Base-by-base conservation (phyloP, 2,113 vertebrate species). In the Amphilophus citrinellus region DNA sequence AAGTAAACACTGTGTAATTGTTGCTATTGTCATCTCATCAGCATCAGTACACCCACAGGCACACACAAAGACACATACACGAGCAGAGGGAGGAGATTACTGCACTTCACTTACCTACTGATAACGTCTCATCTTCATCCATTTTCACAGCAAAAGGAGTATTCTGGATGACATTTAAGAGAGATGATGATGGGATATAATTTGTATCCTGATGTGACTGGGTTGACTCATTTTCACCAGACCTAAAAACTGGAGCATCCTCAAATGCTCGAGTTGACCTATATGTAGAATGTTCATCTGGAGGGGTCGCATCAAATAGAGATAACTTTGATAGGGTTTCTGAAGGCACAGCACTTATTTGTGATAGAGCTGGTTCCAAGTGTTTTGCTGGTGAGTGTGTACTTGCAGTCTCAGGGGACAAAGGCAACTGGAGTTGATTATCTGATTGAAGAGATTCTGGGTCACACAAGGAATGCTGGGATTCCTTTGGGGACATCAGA, bases 401-500 rank as follows among this genome's bases (percentile, higher is more conserved):
- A 71, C 66, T 82, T 18, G 78, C 22, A 8, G 83, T 87, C 47
- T 59, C 57, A 20, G 37, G 59, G 71, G 87, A 88, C 78, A 53
- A 71, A 80, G 79, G 60, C 7, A 60, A 35, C 68, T 62, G 39
- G 18, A 76, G 65, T 42, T 80, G 81, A 78, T 88, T 63, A 53
- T 81, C 61, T 61, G 42, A 84, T 35, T 63, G 76, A 24, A 68
- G 60, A 62, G 17, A 62, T 63, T 90, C 58, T 17, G 42, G 77
- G 59, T 86, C 86, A 80, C 27, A 32, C 20, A 37, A n/a, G 63
- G 68, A 84, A 83, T 65, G 27, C 2, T 76, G 85, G 53, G 71
- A 93, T 85, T 88, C 87, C 77, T 81, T 80, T 82, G 18, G 75
- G 73, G 75, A 80, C 44, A 82, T 77, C 17, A 84, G 82, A 80